phyloP scores from a whole-genome alignment of 2,888 invertebrate genomes.

The Ryuthela nishihirai region DNA sequence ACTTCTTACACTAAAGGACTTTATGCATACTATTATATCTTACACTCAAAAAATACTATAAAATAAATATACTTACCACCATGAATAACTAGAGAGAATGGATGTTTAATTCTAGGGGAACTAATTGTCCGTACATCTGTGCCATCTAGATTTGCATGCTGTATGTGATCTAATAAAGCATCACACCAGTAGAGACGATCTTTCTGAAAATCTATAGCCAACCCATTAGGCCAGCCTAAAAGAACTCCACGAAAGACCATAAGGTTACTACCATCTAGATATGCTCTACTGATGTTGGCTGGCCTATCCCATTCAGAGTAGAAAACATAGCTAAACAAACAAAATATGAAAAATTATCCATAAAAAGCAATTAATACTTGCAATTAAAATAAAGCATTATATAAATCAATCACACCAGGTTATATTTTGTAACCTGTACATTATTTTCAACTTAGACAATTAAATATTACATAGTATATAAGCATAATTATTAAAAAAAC shows the following conservation, averaged over 20 bases:
- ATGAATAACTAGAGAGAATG: slow-evolving; percentile 86
- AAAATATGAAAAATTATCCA: too few relatives aligned
- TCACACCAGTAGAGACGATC: slow-evolving; percentile 97
- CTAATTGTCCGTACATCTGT: slow-evolving; percentile 84
- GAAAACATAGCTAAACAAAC: slow-evolving; percentile 65
- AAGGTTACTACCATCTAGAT: slow-evolving; percentile 81
- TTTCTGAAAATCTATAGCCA: slow-evolving; percentile 83
- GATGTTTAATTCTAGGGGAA: slow-evolving; percentile 78
- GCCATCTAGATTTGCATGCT: slow-evolving; percentile 87
- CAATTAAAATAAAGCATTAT: too few relatives aligned
- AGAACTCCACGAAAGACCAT: slow-evolving; percentile 85
- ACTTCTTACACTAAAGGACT: too few relatives aligned
- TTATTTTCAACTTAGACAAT: too few relatives aligned
- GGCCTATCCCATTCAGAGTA: slow-evolving; percentile 96
- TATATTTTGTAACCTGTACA: too few relatives aligned
- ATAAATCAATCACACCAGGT: too few relatives aligned
- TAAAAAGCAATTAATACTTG: too few relatives aligned
- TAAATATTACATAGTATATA: too few relatives aligned
- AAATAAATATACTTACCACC: slow-evolving; percentile 40
- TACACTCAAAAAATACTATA: too few relatives aligned
- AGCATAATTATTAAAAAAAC: too few relatives aligned
- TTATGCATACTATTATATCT: too few relatives aligned
- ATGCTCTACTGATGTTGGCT: slow-evolving; percentile 90
- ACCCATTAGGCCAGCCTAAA: slow-evolving; percentile 95
- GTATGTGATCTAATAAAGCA: slow-evolving; percentile 90